Base-by-base conservation (phyloP, 2,113 vertebrate genomes). In the Pterophyllum scalare region DNA sequence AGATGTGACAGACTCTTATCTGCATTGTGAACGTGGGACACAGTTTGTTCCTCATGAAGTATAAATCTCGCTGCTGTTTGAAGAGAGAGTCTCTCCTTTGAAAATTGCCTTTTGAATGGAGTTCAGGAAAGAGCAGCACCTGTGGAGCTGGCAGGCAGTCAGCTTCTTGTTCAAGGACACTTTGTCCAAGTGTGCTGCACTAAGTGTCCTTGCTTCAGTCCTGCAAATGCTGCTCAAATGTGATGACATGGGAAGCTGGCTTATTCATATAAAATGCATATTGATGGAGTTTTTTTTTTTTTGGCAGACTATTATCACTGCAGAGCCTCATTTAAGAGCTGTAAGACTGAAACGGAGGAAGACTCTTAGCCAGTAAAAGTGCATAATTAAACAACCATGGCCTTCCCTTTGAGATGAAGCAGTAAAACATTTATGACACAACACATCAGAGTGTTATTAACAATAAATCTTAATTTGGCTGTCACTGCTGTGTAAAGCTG, bases 391-490 rank as follows among this genome's bases (percentile, higher is more conserved):
- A 17, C 31, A 59, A 54, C 67, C 17, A 20, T 9, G 4, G 59
- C 38, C 52, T 58, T 75, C 22, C 28, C 31, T 24, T 22, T 56
- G 15, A 75, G 26, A 43, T 38, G 28, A 74, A 5, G 43, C 24
- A 52, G 65, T 72, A 43, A 72, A 84, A 84, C 43, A 40, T 84
- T 77, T 62, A 77, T 38, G 59, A 26, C 14, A 12, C 59, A 33
- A 26, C 24, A 14, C 54, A 65, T 81, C 76, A 60, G 38, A 72
- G 57, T 59, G 40, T 87, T 22, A 83, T 83, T 67, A 87, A 59
- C 81, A 59, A 54, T 84, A 77, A 77, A 86, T 80, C 35, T 85
- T 83, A n/a, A 77, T 77, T 82, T 62, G 75, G 3, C 17, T 64
- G 40, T n/a, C 15, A 14, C 33, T 1, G 35, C n/a, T 75, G 49